Percentiles rank a stretch among this genome's conserved stretches.
Conservation (phyloP, 2,113 vertebrate genomes). For the Misgurnus mizolepis region DNA sequence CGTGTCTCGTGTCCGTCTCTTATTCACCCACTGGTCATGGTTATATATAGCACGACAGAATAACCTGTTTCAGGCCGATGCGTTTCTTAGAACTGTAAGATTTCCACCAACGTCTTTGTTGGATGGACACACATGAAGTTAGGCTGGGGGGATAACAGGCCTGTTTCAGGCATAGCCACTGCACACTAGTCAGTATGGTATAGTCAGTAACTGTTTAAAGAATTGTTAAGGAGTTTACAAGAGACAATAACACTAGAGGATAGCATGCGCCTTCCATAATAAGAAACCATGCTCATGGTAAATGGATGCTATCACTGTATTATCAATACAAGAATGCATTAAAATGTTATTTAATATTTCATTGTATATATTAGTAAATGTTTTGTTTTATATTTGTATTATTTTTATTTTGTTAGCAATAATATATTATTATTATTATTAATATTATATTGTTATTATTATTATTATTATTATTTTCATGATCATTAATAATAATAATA, state of each 20-base stretch:
- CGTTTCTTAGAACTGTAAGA: slow-evolving; percentile 54
- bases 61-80: slow-evolving; percentile 47
- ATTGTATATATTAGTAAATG: background rate
- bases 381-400: background rate
- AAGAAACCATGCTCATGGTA: too few relatives aligned
- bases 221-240: too few relatives aligned
- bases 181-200: background rate
- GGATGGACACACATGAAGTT: slow-evolving; percentile 22
- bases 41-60: slow-evolving; percentile 45
- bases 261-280: background rate
- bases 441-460: too few relatives aligned
- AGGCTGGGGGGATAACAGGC: slow-evolving; percentile 18
- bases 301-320: background rate
- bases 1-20: background rate
- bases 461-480: too few relatives aligned
- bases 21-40: slow-evolving; percentile 50
- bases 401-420: too few relatives aligned
- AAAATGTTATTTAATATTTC: background rate
- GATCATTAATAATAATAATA: background rate
- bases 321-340: background rate
- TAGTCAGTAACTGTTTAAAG: too few relatives aligned
- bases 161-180: background rate
- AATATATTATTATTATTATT: too few relatives aligned
- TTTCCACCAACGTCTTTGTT: slow-evolving; percentile 41
- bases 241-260: background rate